Conservation (phyloP, 2,888 invertebrate species). For the Drosophila setosimentum region DNA sequence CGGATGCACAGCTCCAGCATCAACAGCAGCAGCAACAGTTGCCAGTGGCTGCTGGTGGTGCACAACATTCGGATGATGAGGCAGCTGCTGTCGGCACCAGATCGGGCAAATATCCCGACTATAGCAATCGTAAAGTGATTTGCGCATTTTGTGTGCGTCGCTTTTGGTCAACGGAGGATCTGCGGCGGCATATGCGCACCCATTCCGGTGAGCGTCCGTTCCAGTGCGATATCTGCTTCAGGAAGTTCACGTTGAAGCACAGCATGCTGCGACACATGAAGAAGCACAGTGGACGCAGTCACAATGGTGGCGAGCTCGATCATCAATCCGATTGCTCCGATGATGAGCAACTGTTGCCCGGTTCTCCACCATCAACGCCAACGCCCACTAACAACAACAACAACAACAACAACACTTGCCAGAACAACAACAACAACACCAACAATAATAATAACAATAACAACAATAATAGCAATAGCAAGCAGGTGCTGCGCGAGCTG, state of each 20-base stretch:
- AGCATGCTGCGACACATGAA: constrained; percentile 97
- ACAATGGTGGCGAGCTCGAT: constrained; percentile 80
- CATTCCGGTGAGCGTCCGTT: constrained; percentile 97
- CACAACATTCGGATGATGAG: constrained; percentile 84
- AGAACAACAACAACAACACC: constrained; percentile 43
- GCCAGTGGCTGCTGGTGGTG: neutral
- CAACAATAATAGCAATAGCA: constrained; percentile 18
- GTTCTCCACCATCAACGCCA: constrained; percentile 58
- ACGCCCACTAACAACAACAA: constrained; percentile 42
- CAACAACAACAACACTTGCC: constrained; percentile 46
- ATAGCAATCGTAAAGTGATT: constrained; percentile 94
- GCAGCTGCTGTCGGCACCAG: constrained; percentile 80
- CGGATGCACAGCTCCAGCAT: constrained; percentile 24
- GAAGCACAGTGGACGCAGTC: constrained; percentile 91
- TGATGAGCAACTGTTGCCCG: constrained; percentile 80
- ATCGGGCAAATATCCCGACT: constrained; percentile 93
- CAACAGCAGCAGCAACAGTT: constrained; percentile 5
- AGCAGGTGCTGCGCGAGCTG: constrained; percentile 76
- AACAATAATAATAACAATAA: constrained; percentile 25
- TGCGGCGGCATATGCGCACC: constrained; percentile 96
- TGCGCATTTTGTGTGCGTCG: constrained; percentile 97
- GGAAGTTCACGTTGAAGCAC: constrained; percentile 96
- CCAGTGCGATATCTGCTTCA: constrained; percentile 94
- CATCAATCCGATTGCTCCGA: constrained; percentile 84
- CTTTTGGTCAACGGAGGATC: constrained; percentile 97